Base-by-base conservation (phyloP, 2,888 invertebrate species). In the Spilosoma lubricipeda region DNA sequence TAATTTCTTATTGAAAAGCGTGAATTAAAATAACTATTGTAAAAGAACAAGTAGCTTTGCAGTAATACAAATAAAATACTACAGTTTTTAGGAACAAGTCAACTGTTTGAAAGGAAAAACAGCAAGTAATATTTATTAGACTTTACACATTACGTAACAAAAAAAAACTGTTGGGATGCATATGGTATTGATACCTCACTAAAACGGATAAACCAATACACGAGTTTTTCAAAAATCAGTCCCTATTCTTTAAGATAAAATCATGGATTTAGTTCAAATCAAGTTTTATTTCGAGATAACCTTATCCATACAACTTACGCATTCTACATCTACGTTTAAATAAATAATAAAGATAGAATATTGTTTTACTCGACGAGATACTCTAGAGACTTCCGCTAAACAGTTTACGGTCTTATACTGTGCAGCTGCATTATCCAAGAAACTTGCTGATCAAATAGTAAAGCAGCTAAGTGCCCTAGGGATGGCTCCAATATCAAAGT, bases 361-460 rank as follows among this genome's bases (percentile, higher is more conserved):
- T 45, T 67, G 18, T 59, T n/a, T 63, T 30, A 59, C n/a, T 42
- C 18, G 42, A 27, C 9, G 33, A 70, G 11, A 63, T 67, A 7
- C 79, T 68, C 79, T 45, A 74, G 67, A 74, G 72, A 56, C 63
- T 68, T 33, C n/a, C 13, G 27, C 45, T 67, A 66, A 63, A 73
- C 52, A 71, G 67, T 73, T 75, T 30, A 59, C 23, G 18, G 13
- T 42, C 70, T 42, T 52, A 33, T 74, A 67, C 48, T 70, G 45
- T 80, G 77, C 76, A 83, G 68, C 65, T 77, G 79, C 81, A 78
- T 72, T 79, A 75, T 71, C 72, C 33, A 33, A 30, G 27, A 39
- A 70, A 83, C 78, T 83, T 78, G 81, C 81, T 85, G 78, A 85
- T 83, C 73, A 74, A 76, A 74, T 71, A 74, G 80, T 72, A 64